Evolutionary conservation across 2,113 vertebrate genomes (phyloP).

Genomic region (Pogonocichla stellata): DNA sequence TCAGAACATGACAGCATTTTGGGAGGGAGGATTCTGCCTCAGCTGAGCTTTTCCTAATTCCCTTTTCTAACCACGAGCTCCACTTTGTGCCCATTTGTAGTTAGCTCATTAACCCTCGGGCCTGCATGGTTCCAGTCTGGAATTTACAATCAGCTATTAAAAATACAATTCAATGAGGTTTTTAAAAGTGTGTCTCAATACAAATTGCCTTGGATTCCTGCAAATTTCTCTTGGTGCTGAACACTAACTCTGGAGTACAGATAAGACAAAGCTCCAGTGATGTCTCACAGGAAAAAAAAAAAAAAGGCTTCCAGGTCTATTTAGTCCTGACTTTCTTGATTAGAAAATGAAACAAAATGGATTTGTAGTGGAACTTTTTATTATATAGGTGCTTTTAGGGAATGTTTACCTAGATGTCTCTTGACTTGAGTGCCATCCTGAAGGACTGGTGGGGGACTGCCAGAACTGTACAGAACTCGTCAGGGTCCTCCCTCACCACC

Average conservation of each 20-base stretch:
- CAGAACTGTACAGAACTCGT: background rate
- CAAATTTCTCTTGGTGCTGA: conserved; percentile 10
- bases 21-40: conserved; percentile 5
- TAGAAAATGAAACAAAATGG: conserved; percentile 28
- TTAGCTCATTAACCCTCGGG: background rate
- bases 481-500: background rate
- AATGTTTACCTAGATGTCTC: conserved; percentile 7
- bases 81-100: background rate
- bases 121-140: background rate
- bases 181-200: background rate
- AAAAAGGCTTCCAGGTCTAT: conserved; percentile 10
- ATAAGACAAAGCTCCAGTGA: background rate
- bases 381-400: conserved; percentile 49
- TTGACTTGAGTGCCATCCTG: conserved; percentile 26
- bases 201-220: background rate
- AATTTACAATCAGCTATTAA: background rate
- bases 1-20: background rate
- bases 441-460: background rate
- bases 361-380: conserved; percentile 3
- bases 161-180: background rate
- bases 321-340: conserved; percentile 14
- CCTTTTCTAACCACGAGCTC: background rate
- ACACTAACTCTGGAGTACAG: background rate
- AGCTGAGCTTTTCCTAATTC: background rate
- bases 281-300: background rate